phyloP scores from a whole-genome alignment of 2,113 vertebrate species.

The Pseudorasbora parva region DNA sequence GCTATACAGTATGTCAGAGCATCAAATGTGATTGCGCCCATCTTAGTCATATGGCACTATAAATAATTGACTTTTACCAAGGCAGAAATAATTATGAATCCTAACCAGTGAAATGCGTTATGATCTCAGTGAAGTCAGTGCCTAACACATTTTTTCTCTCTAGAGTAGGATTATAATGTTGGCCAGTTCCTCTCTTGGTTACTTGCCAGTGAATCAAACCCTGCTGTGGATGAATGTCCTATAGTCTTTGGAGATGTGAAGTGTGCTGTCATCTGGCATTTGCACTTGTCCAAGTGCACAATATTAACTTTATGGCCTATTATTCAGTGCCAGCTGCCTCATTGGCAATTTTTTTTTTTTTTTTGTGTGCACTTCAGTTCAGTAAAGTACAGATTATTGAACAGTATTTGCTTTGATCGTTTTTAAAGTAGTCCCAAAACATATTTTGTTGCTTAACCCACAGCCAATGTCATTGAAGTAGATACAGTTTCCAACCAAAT shows the following conservation, averaged over 20 bases:
- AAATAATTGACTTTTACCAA: background rate
- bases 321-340: conserved; percentile 2
- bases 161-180: conserved; percentile 28
- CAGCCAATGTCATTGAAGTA: background rate
- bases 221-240: conserved; percentile 9
- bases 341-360: background rate
- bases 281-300: conserved; percentile 20
- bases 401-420: too few species aligned
- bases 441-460: background rate
- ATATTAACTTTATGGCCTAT: conserved; percentile 1
- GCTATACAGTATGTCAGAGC: background rate
- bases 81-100: background rate
- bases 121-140: background rate
- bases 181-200: background rate
- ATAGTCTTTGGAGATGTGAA: conserved; percentile 22
- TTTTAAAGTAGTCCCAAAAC: too few species aligned
- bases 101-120: background rate
- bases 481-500: background rate
- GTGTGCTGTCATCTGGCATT: conserved; percentile 17
- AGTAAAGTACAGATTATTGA: background rate
- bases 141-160: background rate
- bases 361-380: background rate
- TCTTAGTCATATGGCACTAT: background rate
- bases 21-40: background rate
- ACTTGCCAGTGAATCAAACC: conserved; percentile 8